Conservation (phyloP, 2,888 invertebrate species). For the Erannis defoliaria region DNA sequence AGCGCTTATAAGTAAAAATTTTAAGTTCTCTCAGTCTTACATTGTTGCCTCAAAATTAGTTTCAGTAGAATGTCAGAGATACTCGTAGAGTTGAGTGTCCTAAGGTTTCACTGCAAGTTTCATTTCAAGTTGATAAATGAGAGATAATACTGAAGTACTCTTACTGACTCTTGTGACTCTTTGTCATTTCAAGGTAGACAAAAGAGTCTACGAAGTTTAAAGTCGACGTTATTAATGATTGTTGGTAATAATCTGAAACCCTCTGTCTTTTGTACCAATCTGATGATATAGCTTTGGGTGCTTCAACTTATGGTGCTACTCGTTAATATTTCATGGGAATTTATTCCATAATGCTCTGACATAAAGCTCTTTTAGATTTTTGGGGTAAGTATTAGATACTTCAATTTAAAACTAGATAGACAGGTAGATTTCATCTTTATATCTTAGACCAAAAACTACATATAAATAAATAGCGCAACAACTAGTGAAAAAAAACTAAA, state of each 20-base stretch:
- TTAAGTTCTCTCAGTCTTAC: slow-evolving; percentile 65
- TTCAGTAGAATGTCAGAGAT: slow-evolving; percentile 69
- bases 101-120: slow-evolving; percentile 47
- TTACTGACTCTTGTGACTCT: too few species aligned
- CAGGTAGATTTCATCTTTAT: too few species aligned
- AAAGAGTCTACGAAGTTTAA: slow-evolving; percentile 31
- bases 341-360: too few species aligned
- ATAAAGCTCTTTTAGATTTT: too few species aligned
- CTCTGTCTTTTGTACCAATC: slow-evolving; percentile 2
- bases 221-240: slow-evolving; percentile 28
- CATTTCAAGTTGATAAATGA: slow-evolving; percentile 36
- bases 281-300: neutral
- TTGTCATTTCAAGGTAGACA: slow-evolving; percentile 34
- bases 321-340: too few species aligned
- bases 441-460: too few species aligned
- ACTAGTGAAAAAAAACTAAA: too few species aligned
- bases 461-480: too few species aligned
- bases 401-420: too few species aligned
- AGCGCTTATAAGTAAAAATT: slow-evolving; percentile 11
- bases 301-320: neutral
- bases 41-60: slow-evolving; percentile 74
- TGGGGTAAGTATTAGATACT: too few species aligned
- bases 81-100: slow-evolving; percentile 47
- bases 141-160: slow-evolving; percentile 30
- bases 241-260: slow-evolving; percentile 9